phyloP scores from a whole-genome alignment of 2,797 vertebrate genomes.

The Bufotes viridis region DNA sequence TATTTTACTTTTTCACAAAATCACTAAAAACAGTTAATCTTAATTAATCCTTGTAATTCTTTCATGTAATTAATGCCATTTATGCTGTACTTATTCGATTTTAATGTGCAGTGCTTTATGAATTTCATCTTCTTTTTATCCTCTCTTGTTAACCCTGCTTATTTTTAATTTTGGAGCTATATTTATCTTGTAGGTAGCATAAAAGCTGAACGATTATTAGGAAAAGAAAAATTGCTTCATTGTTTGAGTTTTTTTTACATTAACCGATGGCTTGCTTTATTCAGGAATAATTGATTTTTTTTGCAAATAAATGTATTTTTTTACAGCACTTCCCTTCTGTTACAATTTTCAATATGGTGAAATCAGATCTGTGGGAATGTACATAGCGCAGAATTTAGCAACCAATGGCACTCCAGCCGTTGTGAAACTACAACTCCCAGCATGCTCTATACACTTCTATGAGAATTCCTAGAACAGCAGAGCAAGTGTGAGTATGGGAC shows the following conservation, averaged over 20 bases:
- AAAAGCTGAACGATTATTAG: neutral
- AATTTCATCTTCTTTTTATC: slow-evolving; percentile 5
- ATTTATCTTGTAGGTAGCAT: neutral
- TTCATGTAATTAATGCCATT: slow-evolving; percentile 3
- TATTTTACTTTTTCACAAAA: neutral
- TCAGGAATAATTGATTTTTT: neutral
- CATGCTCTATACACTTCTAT: too few relatives aligned
- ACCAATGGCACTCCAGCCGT: too few relatives aligned
- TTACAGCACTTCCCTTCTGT: neutral
- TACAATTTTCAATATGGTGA: neutral
- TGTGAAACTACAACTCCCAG: too few relatives aligned
- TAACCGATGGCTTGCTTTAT: neutral
- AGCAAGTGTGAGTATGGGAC: too few relatives aligned
- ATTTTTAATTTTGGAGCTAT: neutral
- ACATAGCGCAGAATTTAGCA: too few relatives aligned
- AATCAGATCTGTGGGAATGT: neutral
- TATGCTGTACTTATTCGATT: neutral
- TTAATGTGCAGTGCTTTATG: neutral
- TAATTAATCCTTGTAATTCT: slow-evolving; percentile 5
- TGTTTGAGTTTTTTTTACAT: neutral
- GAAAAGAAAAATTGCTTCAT: neutral
- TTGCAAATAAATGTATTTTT: neutral
- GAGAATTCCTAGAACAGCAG: too few relatives aligned
- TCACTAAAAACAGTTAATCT: neutral
- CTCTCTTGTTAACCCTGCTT: neutral